Evolutionary conservation across 2,113 vertebrate species (phyloP).

Genomic region (Mormyrus lacerda): DNA sequence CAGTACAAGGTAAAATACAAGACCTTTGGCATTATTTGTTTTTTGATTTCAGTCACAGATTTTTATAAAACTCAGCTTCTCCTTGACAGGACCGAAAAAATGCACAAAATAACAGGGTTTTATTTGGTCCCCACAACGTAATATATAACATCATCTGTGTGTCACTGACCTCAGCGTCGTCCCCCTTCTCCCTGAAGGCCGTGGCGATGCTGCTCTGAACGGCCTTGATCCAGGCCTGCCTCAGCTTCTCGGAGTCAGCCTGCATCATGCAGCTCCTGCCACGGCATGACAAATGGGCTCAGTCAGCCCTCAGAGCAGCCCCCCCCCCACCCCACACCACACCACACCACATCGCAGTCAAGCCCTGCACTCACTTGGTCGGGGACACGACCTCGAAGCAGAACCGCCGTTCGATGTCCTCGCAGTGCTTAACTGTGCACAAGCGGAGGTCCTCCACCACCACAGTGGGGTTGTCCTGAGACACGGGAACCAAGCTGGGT

Average conservation of each 20-base stretch:
- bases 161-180: slow-evolving; percentile 64
- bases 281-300: slow-evolving; percentile 6
- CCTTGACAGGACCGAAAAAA: no score
- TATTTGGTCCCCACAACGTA: background rate
- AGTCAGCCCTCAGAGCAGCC: background rate
- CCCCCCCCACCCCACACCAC: background rate
- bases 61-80: no score
- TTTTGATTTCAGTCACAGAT: no score
- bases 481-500: background rate
- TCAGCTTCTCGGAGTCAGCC: slow-evolving; percentile 91
- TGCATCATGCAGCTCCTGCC: slow-evolving; percentile 94
- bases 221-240: slow-evolving; percentile 94
- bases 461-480: slow-evolving; percentile 86
- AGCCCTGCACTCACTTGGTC: slow-evolving; percentile 65
- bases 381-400: slow-evolving; percentile 98
- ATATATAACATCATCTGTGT: background rate
- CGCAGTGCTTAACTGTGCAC: slow-evolving; percentile 92
- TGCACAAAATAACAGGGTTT: no score
- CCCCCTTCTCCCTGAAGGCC: slow-evolving; percentile 86
- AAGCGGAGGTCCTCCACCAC: slow-evolving; percentile 91
- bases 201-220: slow-evolving; percentile 96
- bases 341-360: background rate
- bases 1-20: background rate
- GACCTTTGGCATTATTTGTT: no score
- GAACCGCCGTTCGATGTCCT: slow-evolving; percentile 91